Evolutionary conservation across 2,797 vertebrate species (phyloP), one percentile per base, ranked within the genome.

Genomic region (Peromyscus eremicus): DNA sequence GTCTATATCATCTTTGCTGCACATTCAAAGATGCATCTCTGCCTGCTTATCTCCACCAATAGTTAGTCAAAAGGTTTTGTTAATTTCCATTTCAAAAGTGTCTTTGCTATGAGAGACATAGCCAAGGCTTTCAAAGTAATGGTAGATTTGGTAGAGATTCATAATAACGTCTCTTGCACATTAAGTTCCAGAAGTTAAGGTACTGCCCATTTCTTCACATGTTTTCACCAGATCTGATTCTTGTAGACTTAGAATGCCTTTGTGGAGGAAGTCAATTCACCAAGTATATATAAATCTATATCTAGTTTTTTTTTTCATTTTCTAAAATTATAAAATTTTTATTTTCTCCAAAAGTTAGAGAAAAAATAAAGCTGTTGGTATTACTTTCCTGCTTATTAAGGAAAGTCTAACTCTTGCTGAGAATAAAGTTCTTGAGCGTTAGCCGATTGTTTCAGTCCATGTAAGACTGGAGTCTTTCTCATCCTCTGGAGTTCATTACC

Each of bases 61-160:
- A 43, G 3, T 0, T 75, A 57, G 49, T 52, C 21, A 64, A 79
- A 66, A 29, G 46, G 13, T 40, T n/a, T n/a, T 19, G 9, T 8
- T 49, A 21, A 21, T 83, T 64, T 37, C 83, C 77, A 84, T 49
- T 95, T 96, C 13, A 68, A 62, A 94, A 27, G 25, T 43, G 91
- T 46, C 55, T 89, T 97, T 16, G 17, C 34, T n/a, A 11, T 83
- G 43, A 92, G 12, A 89, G 49, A 27, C 43, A 79, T 0, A 57
- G 32, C 64, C 81, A 77, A 92, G 82, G 17, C 40, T 34, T 94
- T 84, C 37, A 86, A 52, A 6, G 3, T 73, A 43, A 21, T 10
- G 25, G 25, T 86, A 89, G 17, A 11, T 94, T 85, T 68, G n/a
- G 19, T 13, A 83, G 71, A 77, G 17, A 49, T 57, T 92, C 80